phyloP scores from a whole-genome alignment of 2,113 vertebrate species.

The Brachyhypopomus occidentalis region DNA sequence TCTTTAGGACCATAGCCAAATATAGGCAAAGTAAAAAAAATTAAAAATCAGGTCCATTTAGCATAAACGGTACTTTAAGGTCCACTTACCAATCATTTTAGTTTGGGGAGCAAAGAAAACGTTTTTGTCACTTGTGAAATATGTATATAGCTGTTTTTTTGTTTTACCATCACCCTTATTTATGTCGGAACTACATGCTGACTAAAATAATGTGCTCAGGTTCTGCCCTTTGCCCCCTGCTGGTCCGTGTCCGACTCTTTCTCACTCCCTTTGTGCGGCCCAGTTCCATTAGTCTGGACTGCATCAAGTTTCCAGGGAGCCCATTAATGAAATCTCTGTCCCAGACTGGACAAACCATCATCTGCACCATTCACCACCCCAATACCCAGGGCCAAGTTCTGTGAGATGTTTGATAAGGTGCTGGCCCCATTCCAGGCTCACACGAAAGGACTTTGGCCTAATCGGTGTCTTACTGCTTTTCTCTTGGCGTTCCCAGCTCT shows the following conservation, averaged over 20 bases:
- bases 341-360: conserved; percentile 92
- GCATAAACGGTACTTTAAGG: no score
- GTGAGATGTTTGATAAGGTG: conserved; percentile 99
- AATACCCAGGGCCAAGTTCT: conserved; percentile 87
- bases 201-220: neutral
- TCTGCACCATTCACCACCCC: conserved; percentile 99
- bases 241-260: neutral
- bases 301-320: conserved; percentile 94
- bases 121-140: no score
- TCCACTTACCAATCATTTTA: no score
- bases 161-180: no score
- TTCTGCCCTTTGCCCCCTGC: neutral
- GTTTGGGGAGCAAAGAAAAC: no score
- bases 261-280: neutral
- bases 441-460: neutral
- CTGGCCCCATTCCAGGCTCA: neutral
- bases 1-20: no score
- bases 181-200: no score
- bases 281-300: conserved; percentile 84
- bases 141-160: no score
- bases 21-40: no score
- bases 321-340: conserved; percentile 94
- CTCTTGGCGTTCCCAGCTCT: conserved; percentile 77
- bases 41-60: no score
- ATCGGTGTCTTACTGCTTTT: neutral